Evolutionary conservation across 2,888 invertebrate genomes (phyloP).

Genomic region (Conistra vaccinii): DNA sequence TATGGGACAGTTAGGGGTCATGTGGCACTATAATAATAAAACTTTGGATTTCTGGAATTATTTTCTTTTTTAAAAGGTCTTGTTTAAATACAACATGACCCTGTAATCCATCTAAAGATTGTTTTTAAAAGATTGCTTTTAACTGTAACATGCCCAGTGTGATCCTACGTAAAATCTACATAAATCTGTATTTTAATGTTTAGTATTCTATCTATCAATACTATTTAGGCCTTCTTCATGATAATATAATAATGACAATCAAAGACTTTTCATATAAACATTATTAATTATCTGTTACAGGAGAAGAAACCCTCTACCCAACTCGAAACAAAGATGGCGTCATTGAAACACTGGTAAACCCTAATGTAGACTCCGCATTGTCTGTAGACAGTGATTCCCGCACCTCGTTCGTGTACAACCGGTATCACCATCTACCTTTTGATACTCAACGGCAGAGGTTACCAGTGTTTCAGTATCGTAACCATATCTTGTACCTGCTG

Average conservation of each 20-base stretch:
- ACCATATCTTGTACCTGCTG: constrained; percentile 96
- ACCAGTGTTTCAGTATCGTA: constrained; percentile 96
- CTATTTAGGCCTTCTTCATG: background rate
- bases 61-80: background rate
- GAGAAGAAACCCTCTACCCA: constrained; percentile 81
- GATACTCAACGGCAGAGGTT: constrained; percentile 96
- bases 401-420: constrained; percentile 95
- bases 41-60: background rate
- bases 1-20: background rate
- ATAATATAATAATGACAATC: background rate
- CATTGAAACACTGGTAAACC: constrained; percentile 83
- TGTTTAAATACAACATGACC: background rate
- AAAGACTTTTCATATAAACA: background rate
- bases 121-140: too few relatives aligned
- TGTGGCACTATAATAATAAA: background rate
- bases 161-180: too few relatives aligned
- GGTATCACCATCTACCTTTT: constrained; percentile 95
- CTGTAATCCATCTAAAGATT: too few relatives aligned
- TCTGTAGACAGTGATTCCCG: constrained; percentile 91
- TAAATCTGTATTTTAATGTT: too few relatives aligned
- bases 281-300: constrained; percentile 56
- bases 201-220: too few relatives aligned
- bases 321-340: constrained; percentile 83
- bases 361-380: constrained; percentile 81
- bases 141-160: too few relatives aligned